Base-by-base conservation (phyloP, 1,140 invertebrate genomes). In the Tigriopus japonicus region DNA sequence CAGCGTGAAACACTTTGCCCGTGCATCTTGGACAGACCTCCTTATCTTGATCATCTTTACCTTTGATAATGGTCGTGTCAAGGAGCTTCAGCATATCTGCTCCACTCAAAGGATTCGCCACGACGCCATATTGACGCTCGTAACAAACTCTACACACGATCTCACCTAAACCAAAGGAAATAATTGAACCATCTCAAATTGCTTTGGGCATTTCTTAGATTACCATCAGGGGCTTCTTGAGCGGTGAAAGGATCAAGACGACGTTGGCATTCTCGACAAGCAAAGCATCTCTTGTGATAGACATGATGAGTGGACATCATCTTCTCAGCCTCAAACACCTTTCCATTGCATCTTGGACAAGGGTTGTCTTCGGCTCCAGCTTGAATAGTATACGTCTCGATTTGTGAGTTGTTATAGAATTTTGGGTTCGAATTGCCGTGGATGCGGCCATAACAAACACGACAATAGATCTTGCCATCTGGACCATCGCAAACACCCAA, bases 211-310 rank as follows among this genome's bases (percentile, higher is more conserved):
- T n/a, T n/a, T n/a, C n/a, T n/a, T 43, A 12, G 10, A 15, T 43
- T 49, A 49, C 45, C 83, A 69, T 88, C 85, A 54, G 87, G 87
- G 12, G 85, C 86, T 68, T 91, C 87, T 68, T 86, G 89, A 52
- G 86, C 86, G 58, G 87, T 71, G 76, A 87, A 83, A 0, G 91
- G 95, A 71, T 98, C 94, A 63, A 98, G 73, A 42, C 92, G 86
- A 64, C 93, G 83, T 69, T 90, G 87, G 70, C 94, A 98, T 69
- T 87, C 84, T 58, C 80, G 77, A 69, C 89, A 94, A 73, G 83
- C 89, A 78, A 90, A 94, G 73, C 89, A 94, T 69, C 83, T 85
- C 73, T 88, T 91, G 74, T 94, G 90, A 88, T 89, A 94, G 80
- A 88, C 87, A 80, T 85, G 66, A 21, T 71, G 66, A 42, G 62